Evolutionary conservation across 2,888 invertebrate genomes (phyloP), one percentile per base, ranked within the genome.

Genomic region (Alentia gelatinosa): DNA sequence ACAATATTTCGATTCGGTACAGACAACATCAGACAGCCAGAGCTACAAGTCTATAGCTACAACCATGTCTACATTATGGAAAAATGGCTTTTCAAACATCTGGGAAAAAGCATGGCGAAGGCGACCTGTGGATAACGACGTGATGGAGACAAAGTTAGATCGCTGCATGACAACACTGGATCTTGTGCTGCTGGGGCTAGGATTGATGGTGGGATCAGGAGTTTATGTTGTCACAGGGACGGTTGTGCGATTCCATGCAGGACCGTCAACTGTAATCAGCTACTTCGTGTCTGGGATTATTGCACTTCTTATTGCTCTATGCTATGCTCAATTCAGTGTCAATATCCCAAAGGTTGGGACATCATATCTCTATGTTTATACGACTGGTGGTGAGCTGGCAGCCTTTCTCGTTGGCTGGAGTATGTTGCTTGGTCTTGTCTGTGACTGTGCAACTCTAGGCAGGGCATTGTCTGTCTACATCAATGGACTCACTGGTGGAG

Each of bases 281-380:
- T 86, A 86, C 86, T 26, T 86, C 15, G 7, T 86, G 26, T 42
- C 86, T 42, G 86, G 86, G 1, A 15, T 86, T 0, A 30, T 50
- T 9, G 86, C 86, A 0, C 33, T 86, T 9, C 86, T 86, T 15
- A 47, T 42, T 47, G 86, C 33, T 1, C 40, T 86, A 12, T 86
- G 86, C 47, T 86, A 86, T 47, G 47, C 86, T 12, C 86, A 86
- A 30, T 86, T 86, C 42, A 86, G 86, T 23, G 86, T 86, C 1
- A 86, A 86, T 50, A 47, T 86, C 40, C 86, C 86, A 1, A 86
- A 30, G 42, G 30, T 33, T 12, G 86, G 86, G 26, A 86, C 86
- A 15, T 42, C 30, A 1, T 86, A 86, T 35, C 5, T 12, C 47
- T 86, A 86, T 35, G 50, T 86, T 30, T 86, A 86, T 33, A 12